Percentiles rank a stretch among this genome's conserved stretches.
phyloP scores from a whole-genome alignment of 1,140 invertebrate genomes.

The Potamilus streckersoni region DNA sequence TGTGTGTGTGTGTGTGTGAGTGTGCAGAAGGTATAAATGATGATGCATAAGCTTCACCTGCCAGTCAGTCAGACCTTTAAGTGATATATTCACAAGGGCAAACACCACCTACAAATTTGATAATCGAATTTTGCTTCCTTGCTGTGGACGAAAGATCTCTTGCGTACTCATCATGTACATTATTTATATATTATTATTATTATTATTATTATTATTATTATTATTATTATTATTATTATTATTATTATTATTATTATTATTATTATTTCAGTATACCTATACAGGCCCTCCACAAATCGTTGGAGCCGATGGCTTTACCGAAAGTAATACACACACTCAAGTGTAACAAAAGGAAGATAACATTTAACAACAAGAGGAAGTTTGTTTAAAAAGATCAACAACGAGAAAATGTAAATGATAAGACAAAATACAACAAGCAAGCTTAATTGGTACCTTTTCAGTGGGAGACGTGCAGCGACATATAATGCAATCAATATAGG shows the following conservation, averaged over 20 bases:
- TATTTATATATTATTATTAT: no score
- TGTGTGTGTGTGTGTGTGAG: no score
- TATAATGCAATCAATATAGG: no score
- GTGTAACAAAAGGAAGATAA: slow-evolving; percentile 38
- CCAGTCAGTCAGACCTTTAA: background rate
- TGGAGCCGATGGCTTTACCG: slow-evolving; percentile 47
- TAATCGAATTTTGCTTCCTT: background rate
- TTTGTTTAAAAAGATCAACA: no score
- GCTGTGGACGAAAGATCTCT: background rate
- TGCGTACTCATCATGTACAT: background rate
- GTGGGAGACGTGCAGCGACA: no score
- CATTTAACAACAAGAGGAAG: no score
- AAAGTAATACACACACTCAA: slow-evolving; percentile 59
- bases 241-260: slow-evolving; percentile 3
- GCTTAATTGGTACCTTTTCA: no score
- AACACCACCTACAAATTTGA: background rate
- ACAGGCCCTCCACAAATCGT: slow-evolving; percentile 52
- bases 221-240: background rate
- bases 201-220: no score
- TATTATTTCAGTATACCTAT: slow-evolving; percentile 59
- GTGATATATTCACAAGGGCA: background rate
- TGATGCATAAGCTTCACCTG: background rate
- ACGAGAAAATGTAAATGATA: no score
- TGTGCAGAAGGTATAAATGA: no score
- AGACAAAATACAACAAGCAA: no score